A percentile compares a stretch with the other conserved stretches of the same genome.
phyloP scores from a whole-genome alignment of 1,140 invertebrate genomes.

The Aporrectodea caliginosa region DNA sequence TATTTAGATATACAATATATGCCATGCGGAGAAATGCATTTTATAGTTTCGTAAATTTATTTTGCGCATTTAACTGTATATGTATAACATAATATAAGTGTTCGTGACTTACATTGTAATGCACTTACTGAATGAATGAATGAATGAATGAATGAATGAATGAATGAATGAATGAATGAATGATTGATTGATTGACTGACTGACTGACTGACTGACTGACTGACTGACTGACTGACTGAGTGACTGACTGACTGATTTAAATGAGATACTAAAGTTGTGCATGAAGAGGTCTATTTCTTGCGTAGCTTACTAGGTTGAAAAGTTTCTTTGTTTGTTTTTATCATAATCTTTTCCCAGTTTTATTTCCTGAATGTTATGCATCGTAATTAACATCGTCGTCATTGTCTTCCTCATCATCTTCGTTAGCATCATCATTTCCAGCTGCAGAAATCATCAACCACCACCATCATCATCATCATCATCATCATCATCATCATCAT shows the following conservation, averaged over 20 bases:
- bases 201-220: neutral
- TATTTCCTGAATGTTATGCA: neutral
- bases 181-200: no score
- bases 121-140: neutral
- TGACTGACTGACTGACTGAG: neutral
- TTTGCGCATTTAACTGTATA: no score
- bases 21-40: no score
- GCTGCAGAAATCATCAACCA: neutral
- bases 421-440: neutral
- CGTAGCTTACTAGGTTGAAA: no score
- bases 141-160: neutral
- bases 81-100: no score
- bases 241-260: no score
- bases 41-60: no score
- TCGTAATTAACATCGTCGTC: neutral
- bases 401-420: neutral
- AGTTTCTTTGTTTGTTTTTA: neutral
- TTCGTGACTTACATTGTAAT: neutral
- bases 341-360: neutral
- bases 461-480: constrained; percentile 24
- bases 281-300: no score
- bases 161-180: neutral
- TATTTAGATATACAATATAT: no score
- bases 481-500: constrained; percentile 31
- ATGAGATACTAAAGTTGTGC: neutral